Percentiles rank a stretch among this genome's conserved stretches.
Conservation (phyloP, 1,140 invertebrate genomes). For the Ectropis grisescens region DNA sequence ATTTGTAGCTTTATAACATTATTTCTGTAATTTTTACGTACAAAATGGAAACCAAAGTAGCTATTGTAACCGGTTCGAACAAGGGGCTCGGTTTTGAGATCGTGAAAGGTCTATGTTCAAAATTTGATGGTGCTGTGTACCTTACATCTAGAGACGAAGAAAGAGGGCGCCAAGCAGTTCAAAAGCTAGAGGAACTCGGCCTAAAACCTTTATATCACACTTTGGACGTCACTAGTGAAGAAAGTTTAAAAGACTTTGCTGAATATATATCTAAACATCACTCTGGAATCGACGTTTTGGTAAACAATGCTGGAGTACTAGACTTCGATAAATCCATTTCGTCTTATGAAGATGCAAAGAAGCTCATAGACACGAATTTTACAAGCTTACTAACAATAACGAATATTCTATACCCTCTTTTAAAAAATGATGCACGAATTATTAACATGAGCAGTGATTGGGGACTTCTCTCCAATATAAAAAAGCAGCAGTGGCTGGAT, state of each 20-base stretch:
- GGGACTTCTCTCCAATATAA: slow-evolving; percentile 74
- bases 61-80: slow-evolving; percentile 79
- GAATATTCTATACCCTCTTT: slow-evolving; percentile 77
- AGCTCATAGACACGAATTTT: slow-evolving; percentile 80
- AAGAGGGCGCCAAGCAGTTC: slow-evolving; percentile 73
- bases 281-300: slow-evolving; percentile 83
- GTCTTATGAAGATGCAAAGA: slow-evolving; percentile 78
- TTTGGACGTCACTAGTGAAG: slow-evolving; percentile 75
- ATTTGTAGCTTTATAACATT: no score
- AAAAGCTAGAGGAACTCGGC: slow-evolving; percentile 66
- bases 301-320: slow-evolving; percentile 90
- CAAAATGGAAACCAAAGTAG: slow-evolving; percentile 69
- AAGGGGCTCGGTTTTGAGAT: slow-evolving; percentile 85
- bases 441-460: slow-evolving; percentile 82
- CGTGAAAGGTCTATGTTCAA: slow-evolving; percentile 75
- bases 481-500: slow-evolving; percentile 65
- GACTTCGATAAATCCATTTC: slow-evolving; percentile 76
- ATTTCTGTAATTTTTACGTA: slow-evolving; percentile 36
- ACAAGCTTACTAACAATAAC: slow-evolving; percentile 76
- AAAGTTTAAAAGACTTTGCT: slow-evolving; percentile 73
- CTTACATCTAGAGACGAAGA: slow-evolving; percentile 75
- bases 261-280: slow-evolving; percentile 75
- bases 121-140: slow-evolving; percentile 76
- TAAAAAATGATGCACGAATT: slow-evolving; percentile 77
- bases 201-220: slow-evolving; percentile 76